These are phyloP conservation scores for Leptestheria dahalacensis DNA, from an alignment of 1,140 invertebrate species.

Conservation along the genomic window DNA sequence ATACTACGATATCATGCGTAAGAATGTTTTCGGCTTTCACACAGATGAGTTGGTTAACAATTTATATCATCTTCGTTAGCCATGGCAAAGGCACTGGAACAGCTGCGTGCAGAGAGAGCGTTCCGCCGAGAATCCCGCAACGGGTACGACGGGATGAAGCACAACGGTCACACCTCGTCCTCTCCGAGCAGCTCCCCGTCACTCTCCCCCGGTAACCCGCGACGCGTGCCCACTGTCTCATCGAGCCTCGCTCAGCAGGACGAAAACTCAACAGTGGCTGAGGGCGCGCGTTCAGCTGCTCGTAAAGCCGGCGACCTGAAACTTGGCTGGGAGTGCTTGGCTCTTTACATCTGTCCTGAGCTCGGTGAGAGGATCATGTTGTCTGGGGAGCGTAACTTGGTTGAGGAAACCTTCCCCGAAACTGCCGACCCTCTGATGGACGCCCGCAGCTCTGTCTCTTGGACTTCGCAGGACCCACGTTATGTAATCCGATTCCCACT, in stretches of 20 bases:
- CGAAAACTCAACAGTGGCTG: too few species aligned
- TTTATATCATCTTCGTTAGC: not conserved
- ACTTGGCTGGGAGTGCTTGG: slow-evolving; percentile 57
- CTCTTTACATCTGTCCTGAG: slow-evolving; percentile 74
- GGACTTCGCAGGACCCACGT: slow-evolving; percentile 66
- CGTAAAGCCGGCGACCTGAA: too few species aligned
- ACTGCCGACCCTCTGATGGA: slow-evolving; percentile 70
- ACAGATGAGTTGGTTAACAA: not conserved
- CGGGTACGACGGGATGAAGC: slow-evolving; percentile 18
- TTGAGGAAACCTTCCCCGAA: slow-evolving; percentile 77
- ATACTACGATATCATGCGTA: slow-evolving; percentile 81
- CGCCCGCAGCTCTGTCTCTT: slow-evolving; percentile 57
- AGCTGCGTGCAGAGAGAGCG: slow-evolving; percentile 16
- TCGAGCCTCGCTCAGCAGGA: too few species aligned
- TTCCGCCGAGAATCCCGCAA: not conserved
- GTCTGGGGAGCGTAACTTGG: slow-evolving; percentile 55
- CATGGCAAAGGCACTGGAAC: slow-evolving; percentile 17
- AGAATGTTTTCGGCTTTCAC: slow-evolving; percentile 28
- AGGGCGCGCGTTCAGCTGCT: too few species aligned
- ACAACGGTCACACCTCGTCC: too few species aligned
- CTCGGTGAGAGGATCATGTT: slow-evolving; percentile 73
- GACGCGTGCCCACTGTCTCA: too few species aligned
- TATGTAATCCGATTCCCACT: slow-evolving; percentile 79
- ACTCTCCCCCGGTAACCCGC: too few species aligned
- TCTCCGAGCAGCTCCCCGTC: too few species aligned